Evolutionary conservation across 2,888 invertebrate species (phyloP).

Genomic region (Phaonia tiefii): DNA sequence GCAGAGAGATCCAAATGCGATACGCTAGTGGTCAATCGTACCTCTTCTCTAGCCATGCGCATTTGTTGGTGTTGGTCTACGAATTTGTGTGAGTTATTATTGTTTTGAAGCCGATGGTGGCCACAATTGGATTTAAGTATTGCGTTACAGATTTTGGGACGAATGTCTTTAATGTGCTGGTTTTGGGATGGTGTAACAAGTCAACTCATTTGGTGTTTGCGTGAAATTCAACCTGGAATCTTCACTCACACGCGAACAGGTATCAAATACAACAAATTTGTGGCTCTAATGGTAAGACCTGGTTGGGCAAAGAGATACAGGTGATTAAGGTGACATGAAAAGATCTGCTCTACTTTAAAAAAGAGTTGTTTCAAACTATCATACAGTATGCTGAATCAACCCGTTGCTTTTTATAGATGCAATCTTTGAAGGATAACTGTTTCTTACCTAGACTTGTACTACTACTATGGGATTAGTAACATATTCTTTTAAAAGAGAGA

Average conservation of each 20-base stretch:
- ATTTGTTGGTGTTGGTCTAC: no score
- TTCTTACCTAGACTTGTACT: no score
- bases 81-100: no score
- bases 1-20: background rate
- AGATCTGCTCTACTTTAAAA: no score
- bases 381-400: no score
- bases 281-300: background rate
- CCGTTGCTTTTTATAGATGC: no score
- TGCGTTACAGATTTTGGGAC: background rate
- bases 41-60: no score
- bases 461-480: no score
- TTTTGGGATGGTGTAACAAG: constrained; percentile 22
- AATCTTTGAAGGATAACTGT: no score
- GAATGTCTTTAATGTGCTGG: background rate
- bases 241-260: constrained; percentile 30
- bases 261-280: constrained; percentile 34
- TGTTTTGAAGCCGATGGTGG: no score
- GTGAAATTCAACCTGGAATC: background rate
- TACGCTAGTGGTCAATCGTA: background rate
- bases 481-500: no score
- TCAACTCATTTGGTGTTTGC: background rate
- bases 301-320: background rate
- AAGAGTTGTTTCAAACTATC: no score
- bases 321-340: background rate
- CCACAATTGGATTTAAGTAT: background rate